Percentiles rank a stretch among this genome's conserved stretches.
phyloP scores from a whole-genome alignment of 2,888 invertebrate genomes.

The Cheilosia grossa region DNA sequence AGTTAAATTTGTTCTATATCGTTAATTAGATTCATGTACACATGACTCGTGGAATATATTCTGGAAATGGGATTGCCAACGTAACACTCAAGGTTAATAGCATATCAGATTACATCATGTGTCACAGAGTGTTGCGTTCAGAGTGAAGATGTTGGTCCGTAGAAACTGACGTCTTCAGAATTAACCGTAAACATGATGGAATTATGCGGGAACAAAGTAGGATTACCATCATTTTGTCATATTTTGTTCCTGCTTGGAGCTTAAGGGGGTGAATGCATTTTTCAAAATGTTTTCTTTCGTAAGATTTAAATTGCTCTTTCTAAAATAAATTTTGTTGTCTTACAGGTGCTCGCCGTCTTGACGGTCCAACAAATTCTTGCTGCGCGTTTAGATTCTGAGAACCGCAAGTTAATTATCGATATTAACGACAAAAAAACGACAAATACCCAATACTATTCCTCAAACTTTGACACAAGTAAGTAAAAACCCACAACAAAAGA shows the following conservation, averaged over 20 bases:
- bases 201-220: no score
- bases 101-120: not conserved
- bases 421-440: conserved; percentile 89
- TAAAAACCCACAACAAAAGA: conserved; percentile 76
- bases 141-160: no score
- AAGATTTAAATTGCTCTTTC: not conserved
- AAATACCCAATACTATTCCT: conserved; percentile 90
- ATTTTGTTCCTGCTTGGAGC: no score
- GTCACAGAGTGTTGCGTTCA: no score
- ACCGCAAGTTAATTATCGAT: conserved; percentile 88
- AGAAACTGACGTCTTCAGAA: no score
- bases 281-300: not conserved
- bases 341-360: conserved; percentile 83
- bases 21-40: conserved; percentile 16
- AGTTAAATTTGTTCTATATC: conserved; percentile 6
- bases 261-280: not conserved
- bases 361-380: conserved; percentile 82
- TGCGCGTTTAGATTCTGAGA: conserved; percentile 80
- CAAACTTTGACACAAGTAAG: conserved; percentile 90
- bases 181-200: not conserved
- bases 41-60: not conserved
- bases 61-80: not conserved
- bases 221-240: no score
- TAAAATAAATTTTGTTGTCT: conserved; percentile 30
- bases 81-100: not conserved